A percentile compares a stretch with the other conserved stretches of the same genome.
Conservation (phyloP, 2,113 vertebrate genomes). For the Himantopus leucocephalus region DNA sequence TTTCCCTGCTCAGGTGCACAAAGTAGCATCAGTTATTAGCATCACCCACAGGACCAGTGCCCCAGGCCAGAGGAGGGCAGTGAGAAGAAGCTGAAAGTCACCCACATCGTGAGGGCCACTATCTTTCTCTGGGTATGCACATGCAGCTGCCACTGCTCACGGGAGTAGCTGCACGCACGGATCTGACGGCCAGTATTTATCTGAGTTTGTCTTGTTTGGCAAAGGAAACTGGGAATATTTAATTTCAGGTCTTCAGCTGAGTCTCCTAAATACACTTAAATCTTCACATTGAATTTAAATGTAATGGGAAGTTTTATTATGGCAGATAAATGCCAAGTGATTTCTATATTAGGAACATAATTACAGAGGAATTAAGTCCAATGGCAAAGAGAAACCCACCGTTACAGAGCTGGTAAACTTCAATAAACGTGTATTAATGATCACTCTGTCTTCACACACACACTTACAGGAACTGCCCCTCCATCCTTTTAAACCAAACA, state of each 20-base stretch:
- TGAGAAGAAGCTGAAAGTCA: background rate
- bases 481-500: background rate
- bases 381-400: slow-evolving; percentile 22
- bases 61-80: background rate
- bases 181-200: background rate
- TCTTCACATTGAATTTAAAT: slow-evolving; percentile 28
- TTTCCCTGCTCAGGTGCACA: background rate
- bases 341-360: slow-evolving; percentile 48
- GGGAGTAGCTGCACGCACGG: background rate
- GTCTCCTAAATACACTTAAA: slow-evolving; percentile 10
- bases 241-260: background rate
- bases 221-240: slow-evolving; percentile 27
- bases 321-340: slow-evolving; percentile 44
- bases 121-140: background rate
- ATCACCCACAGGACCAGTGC: background rate
- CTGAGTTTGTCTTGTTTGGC: background rate
- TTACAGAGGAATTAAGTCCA: slow-evolving; percentile 18
- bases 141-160: background rate
- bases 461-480: background rate
- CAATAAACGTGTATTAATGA: slow-evolving; percentile 5
- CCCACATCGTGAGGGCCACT: background rate
- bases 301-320: slow-evolving; percentile 34
- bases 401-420: slow-evolving; percentile 14
- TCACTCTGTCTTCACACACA: background rate
- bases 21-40: background rate